These are phyloP conservation scores for Patella depressa DNA, from an alignment of 2,888 invertebrate genomes.

Conservation along the genomic window DNA sequence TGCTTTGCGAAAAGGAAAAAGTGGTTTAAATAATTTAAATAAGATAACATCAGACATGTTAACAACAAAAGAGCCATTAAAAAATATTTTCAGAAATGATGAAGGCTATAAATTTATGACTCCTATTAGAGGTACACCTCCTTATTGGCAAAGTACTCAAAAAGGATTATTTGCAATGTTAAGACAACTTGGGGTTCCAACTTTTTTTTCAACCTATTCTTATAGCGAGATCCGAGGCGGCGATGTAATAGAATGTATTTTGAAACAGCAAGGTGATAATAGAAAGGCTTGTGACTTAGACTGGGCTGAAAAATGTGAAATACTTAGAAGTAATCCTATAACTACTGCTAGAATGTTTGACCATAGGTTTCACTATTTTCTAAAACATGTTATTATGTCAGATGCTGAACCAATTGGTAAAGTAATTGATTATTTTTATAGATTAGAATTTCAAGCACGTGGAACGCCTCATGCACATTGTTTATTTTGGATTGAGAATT, in stretches of 20 bases:
- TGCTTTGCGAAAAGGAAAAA: constrained; percentile 26
- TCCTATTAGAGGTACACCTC: constrained; percentile 22
- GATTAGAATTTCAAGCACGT: constrained; percentile 42
- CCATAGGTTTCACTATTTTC: constrained; percentile 20
- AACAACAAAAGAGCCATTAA: constrained; percentile 17
- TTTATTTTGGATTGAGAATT: constrained; percentile 35
- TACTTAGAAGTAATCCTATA: constrained; percentile 26
- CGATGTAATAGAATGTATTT: constrained; percentile 18
- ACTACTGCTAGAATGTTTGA: constrained; percentile 27
- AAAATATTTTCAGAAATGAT: constrained; percentile 12
- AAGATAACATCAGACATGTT: constrained; percentile 20
- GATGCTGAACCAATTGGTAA: constrained; percentile 30
- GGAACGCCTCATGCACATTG: constrained; percentile 41
- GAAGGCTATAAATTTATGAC: constrained; percentile 21
- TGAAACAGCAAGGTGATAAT: constrained; percentile 18
- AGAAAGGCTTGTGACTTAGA: constrained; percentile 16
- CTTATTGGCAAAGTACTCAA: constrained; percentile 23
- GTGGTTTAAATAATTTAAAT: constrained; percentile 7
- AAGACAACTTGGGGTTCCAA: constrained; percentile 24
- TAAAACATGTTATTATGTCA: constrained; percentile 21
- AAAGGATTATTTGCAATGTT: constrained; percentile 27
- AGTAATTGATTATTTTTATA: constrained; percentile 39
- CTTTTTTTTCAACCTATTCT: constrained; percentile 21
- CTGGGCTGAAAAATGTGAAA: constrained; percentile 25
- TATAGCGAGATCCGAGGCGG: constrained; percentile 21